Evolutionary conservation across 2,113 vertebrate genomes (phyloP).

Genomic region (Tachysurus fulvidraco): DNA sequence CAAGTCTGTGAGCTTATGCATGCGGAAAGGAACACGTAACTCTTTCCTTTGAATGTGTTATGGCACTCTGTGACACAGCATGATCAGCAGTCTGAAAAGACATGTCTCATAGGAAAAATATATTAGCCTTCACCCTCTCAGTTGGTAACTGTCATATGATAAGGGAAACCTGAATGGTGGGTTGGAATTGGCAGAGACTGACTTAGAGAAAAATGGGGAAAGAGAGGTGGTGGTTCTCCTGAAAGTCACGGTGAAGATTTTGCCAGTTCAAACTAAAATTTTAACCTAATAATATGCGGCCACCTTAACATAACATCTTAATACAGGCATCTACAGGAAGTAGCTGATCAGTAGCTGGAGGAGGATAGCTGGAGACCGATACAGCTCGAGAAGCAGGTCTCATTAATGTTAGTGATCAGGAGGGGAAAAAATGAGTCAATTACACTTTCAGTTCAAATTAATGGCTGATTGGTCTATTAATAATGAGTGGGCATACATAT

Average conservation of each 20-base stretch:
- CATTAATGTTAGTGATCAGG: background rate
- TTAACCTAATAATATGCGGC: background rate
- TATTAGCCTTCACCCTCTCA: background rate
- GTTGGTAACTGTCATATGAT: background rate
- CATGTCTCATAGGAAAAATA: background rate
- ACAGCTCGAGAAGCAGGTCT: background rate
- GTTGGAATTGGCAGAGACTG: background rate
- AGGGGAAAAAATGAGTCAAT: background rate
- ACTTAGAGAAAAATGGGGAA: background rate
- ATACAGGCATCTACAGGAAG: background rate
- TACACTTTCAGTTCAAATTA: background rate
- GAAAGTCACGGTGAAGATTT: background rate
- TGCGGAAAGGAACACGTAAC: background rate
- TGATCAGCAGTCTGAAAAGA: background rate
- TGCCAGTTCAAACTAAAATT: background rate
- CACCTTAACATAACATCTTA: background rate
- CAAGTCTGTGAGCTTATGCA: background rate
- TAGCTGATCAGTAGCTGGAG: too few relatives aligned
- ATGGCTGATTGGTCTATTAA: background rate
- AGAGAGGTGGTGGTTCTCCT: background rate
- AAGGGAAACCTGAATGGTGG: background rate
- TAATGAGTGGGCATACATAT: background rate
- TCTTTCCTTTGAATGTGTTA: background rate
- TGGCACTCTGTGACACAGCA: background rate
- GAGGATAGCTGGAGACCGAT: background rate